Evolutionary conservation across 2,888 invertebrate species (phyloP).

Genomic region (Heliconius ismenius): DNA sequence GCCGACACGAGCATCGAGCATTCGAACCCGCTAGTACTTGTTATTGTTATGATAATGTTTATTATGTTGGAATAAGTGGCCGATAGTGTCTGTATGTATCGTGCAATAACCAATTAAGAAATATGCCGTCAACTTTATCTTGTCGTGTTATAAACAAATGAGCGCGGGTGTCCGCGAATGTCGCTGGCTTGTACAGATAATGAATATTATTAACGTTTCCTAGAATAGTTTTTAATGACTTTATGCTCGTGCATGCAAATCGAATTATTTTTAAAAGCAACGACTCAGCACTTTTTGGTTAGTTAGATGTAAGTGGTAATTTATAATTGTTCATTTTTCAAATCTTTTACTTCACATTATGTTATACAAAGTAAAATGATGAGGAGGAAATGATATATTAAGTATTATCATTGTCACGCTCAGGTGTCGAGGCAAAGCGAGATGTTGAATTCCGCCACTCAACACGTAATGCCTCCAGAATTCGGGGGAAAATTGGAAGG

Average conservation of each 20-base stretch:
- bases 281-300: not conserved
- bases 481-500: no score
- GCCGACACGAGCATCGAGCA: conserved; percentile 40
- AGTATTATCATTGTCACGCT: no score
- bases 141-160: conserved; percentile 60
- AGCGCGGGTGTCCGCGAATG: conserved; percentile 56
- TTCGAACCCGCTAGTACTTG: conserved; percentile 61
- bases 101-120: conserved; percentile 77
- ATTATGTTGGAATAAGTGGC: conserved; percentile 78
- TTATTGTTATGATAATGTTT: conserved; percentile 81
- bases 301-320: not conserved
- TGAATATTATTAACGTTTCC: conserved; percentile 60
- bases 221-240: conserved; percentile 51
- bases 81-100: conserved; percentile 77
- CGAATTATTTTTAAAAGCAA: conserved; percentile 33
- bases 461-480: no score
- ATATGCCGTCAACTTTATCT: conserved; percentile 67
- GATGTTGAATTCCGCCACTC: no score
- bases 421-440: no score
- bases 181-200: conserved; percentile 52
- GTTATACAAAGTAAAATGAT: not conserved
- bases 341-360: not conserved
- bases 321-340: not conserved
- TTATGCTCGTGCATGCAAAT: conserved; percentile 41
- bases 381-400: no score